These are phyloP conservation scores for Acomys russatus DNA, from an alignment of 2,797 vertebrate genomes.

Conservation along the genomic window DNA sequence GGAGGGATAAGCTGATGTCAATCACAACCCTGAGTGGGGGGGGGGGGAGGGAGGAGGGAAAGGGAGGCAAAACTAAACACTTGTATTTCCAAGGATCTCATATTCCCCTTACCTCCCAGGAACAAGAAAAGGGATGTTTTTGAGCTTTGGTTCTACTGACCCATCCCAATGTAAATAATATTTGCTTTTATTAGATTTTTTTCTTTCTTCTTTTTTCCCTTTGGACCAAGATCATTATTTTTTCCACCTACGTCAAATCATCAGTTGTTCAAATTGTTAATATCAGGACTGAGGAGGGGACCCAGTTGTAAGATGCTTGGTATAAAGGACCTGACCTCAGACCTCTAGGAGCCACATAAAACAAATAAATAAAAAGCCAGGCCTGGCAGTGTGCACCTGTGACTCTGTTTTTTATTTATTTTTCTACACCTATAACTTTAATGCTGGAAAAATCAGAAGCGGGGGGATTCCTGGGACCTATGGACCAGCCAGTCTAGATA, in stretches of 20 bases:
- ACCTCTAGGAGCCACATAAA: neutral
- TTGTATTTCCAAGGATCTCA: neutral
- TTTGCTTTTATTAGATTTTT: slow-evolving; percentile 33
- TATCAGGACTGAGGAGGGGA: neutral
- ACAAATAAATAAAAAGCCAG: neutral
- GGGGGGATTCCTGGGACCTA: neutral
- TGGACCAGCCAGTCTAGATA: neutral
- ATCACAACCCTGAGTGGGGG: neutral
- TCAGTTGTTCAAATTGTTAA: neutral
- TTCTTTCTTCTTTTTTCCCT: slow-evolving; percentile 31
- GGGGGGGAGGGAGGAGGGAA: neutral
- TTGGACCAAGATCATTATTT: slow-evolving; percentile 5
- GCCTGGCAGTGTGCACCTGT: neutral
- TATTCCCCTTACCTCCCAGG: neutral
- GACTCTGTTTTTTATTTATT: no score
- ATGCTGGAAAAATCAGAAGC: neutral
- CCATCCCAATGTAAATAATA: neutral
- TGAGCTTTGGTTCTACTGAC: neutral
- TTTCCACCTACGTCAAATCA: neutral
- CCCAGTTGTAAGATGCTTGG: neutral
- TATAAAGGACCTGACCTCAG: neutral
- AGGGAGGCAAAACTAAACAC: neutral
- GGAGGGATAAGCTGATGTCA: neutral
- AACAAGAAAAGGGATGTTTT: neutral
- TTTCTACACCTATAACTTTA: neutral